phyloP scores from a whole-genome alignment of 2,113 vertebrate genomes.

The Phrynosoma blainvillii region DNA sequence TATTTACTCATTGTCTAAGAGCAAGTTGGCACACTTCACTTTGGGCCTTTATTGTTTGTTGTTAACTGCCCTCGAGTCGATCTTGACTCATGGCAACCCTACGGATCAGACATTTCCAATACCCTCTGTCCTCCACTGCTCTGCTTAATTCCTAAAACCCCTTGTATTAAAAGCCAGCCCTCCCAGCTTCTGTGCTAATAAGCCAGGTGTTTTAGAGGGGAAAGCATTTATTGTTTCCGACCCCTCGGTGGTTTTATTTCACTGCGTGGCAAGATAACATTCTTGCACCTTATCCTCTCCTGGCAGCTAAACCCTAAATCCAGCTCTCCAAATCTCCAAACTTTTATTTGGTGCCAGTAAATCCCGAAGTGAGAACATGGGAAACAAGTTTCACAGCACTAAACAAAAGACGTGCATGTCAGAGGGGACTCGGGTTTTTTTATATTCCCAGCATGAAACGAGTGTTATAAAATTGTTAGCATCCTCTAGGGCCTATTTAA shows the following conservation, averaged over 20 bases:
- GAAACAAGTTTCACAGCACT: not conserved
- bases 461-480: constrained; percentile 15
- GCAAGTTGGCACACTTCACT: no score
- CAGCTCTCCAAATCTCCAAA: constrained; percentile 25
- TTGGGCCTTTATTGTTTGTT: no score
- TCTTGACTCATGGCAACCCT: no score
- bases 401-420: constrained; percentile 20
- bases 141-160: no score
- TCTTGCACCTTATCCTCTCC: not conserved
- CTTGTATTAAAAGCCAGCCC: not conserved
- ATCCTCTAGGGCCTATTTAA: constrained; percentile 36
- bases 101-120: no score
- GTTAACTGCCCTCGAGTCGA: no score
- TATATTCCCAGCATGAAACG: constrained; percentile 6
- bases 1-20: no score
- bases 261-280: not conserved
- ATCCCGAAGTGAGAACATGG: constrained; percentile 17
- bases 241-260: not conserved
- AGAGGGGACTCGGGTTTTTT: not conserved
- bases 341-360: constrained; percentile 17
- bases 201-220: not conserved
- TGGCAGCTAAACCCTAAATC: constrained; percentile 15
- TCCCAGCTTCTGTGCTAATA: not conserved
- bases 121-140: no score
- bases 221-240: not conserved